Evolutionary conservation across 2,797 vertebrate genomes (phyloP), one percentile per base, ranked within the genome.

Genomic region (Sternotherus odoratus): DNA sequence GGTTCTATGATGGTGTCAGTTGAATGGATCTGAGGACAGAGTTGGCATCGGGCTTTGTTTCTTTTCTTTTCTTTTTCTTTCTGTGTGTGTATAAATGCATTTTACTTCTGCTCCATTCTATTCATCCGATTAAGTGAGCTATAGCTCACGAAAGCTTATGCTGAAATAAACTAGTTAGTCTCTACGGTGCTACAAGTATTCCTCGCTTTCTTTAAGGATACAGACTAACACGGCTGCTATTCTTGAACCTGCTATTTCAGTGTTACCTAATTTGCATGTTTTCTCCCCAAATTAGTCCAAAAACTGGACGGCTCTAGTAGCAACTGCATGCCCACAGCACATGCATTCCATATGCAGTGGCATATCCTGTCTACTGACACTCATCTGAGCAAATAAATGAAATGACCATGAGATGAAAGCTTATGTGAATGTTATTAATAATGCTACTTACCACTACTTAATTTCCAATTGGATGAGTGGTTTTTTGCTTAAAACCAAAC

Each of bases 301-400:
- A 69, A 23, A 39, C 26, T 28, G 15, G 11, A 39, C 6, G 0
- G 0, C 11, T 4, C 26, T 10, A 33, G 21, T 5, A 11, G n/a
- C 1, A 57, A 75, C 17, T 23, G 33, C 1, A 0, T 0, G 16
- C 3, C 0, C 7, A 0, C 28, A 4, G 51, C 6, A 1, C 28
- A 8, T 13, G 24, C 43, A 46, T 75, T 69, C 46, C 60, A 33
- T 60, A 8, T 6, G 77, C 24, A 79, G 16, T 69, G 57, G 56
- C 80, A 91, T 66, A 39, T 39, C 53, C 24, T 74, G 60, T 56
- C 63, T 84, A 60, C 53, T 39, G 53, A 74, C 30, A 3, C 82
- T 88, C 36, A 0, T 90, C 49, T 6, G n/a, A 5, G 90, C 69
- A 85, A 57, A 39, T 83, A 51, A 30, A 6, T 19, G 6, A 24